phyloP scores from a whole-genome alignment of 37 sponge, comb jelly and placozoan genomes.

The Dysidea cf. avara region DNA sequence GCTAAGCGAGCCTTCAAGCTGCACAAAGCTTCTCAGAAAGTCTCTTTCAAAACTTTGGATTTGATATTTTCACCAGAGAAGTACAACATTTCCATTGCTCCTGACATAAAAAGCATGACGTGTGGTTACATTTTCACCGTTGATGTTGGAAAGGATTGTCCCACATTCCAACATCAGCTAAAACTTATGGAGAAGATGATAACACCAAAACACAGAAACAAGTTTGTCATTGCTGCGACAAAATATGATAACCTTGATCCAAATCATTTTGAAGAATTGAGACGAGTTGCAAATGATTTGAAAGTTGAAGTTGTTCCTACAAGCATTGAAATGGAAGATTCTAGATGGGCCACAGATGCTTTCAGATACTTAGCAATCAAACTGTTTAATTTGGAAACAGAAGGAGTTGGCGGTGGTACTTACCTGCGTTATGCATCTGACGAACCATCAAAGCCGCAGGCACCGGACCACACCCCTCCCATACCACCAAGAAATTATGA shows the following conservation, averaged over 20 bases:
- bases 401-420: too few species aligned
- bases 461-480: too few species aligned
- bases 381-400: too few species aligned
- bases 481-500: too few species aligned
- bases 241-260: conserved; percentile 37
- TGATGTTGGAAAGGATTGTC: conserved; percentile 38
- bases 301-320: too few species aligned
- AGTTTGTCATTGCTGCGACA: conserved; percentile 53
- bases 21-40: conserved; percentile 49
- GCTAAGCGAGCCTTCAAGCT: conserved; percentile 19
- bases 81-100: not conserved
- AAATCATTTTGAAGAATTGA: too few species aligned
- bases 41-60: conserved; percentile 48
- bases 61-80: not conserved
- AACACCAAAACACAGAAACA: conserved; percentile 23
- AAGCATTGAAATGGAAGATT: too few species aligned
- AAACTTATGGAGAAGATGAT: conserved; percentile 24
- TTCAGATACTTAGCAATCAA: too few species aligned
- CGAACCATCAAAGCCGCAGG: too few species aligned
- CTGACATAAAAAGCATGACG: not conserved
- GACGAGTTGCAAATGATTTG: too few species aligned
- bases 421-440: too few species aligned
- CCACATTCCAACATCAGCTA: conserved; percentile 35
- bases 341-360: too few species aligned
- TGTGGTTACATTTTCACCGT: conserved; percentile 43